A percentile compares a stretch with the other conserved stretches of the same genome.
Conservation (phyloP, 2,888 invertebrate species). For the Therioaphis trifolii region DNA sequence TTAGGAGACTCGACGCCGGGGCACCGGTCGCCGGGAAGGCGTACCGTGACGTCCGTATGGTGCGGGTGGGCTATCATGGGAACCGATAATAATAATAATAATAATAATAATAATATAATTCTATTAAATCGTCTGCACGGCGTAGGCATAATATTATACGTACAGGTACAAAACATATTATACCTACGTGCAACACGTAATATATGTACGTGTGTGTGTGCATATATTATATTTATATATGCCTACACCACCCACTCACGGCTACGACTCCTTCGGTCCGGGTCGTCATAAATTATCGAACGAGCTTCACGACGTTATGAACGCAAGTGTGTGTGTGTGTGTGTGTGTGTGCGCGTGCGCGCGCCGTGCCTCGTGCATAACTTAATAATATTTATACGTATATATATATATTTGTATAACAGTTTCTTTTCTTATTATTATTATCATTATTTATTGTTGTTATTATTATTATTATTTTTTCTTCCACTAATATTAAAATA, state of each 20-base stretch:
- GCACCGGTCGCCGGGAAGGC: background rate
- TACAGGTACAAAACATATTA: too few species aligned
- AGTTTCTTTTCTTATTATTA: background rate
- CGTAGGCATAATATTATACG: background rate
- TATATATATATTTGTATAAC: background rate
- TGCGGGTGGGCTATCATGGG: background rate
- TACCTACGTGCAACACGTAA: background rate
- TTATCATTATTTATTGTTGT: background rate
- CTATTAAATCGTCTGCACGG: background rate
- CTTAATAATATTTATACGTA: background rate
- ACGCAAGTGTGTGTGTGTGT: too few species aligned
- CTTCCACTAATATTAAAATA: conserved; percentile 13
- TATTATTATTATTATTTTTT: too few species aligned
- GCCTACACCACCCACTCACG: conserved; percentile 52
- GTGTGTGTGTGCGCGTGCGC: too few species aligned
- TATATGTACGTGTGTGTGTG: background rate
- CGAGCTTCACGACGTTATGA: background rate
- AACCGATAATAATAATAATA: background rate
- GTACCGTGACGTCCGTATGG: too few species aligned
- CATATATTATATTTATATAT: too few species aligned
- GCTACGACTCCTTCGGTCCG: conserved; percentile 31
- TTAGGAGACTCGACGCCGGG: background rate
- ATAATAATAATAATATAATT: background rate
- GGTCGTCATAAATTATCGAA: conserved; percentile 38
- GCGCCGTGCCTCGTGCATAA: background rate